Conservation (phyloP, 2,113 vertebrate genomes). For the Procavia capensis region DNA sequence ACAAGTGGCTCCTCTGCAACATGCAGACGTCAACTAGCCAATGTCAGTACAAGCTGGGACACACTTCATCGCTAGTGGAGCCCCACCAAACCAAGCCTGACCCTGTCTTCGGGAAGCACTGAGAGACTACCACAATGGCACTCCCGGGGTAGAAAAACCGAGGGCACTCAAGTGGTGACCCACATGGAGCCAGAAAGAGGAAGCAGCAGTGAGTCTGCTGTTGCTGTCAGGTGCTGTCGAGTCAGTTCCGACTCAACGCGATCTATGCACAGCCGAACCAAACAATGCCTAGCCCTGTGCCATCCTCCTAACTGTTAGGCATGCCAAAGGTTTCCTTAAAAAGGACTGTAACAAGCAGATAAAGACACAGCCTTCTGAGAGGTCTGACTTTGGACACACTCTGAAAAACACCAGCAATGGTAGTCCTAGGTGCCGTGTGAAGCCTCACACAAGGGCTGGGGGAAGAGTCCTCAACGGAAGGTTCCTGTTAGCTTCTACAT, state of each 20-base stretch:
- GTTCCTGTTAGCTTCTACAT: too few species aligned
- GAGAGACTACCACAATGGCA: rapidly evolving
- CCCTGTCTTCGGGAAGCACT: background rate
- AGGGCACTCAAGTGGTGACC: rapidly evolving
- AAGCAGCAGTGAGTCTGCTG: too few species aligned
- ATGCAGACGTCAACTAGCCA: too few species aligned
- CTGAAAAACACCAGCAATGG: background rate
- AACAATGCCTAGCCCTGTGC: too few species aligned
- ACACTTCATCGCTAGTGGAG: rapidly evolving
- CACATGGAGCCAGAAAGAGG: rapidly evolving
- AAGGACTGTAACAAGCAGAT: rapidly evolving
- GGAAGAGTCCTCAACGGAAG: background rate
- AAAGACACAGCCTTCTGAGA: background rate
- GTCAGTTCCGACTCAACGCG: too few species aligned
- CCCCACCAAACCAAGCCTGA: rapidly evolving
- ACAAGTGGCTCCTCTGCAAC: background rate
- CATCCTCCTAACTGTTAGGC: too few species aligned
- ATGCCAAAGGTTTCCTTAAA: too few species aligned
- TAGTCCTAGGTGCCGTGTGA: rapidly evolving
- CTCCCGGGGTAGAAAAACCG: background rate
- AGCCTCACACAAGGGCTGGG: background rate
- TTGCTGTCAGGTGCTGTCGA: too few species aligned
- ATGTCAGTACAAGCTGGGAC: rapidly evolving
- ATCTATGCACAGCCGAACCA: too few species aligned
- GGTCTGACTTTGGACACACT: too few species aligned